Percentiles rank a stretch among this genome's conserved stretches.
These are phyloP conservation scores for Stenchaetothrips biformis DNA, from an alignment of 2,888 invertebrate genomes.

Conservation along the genomic window DNA sequence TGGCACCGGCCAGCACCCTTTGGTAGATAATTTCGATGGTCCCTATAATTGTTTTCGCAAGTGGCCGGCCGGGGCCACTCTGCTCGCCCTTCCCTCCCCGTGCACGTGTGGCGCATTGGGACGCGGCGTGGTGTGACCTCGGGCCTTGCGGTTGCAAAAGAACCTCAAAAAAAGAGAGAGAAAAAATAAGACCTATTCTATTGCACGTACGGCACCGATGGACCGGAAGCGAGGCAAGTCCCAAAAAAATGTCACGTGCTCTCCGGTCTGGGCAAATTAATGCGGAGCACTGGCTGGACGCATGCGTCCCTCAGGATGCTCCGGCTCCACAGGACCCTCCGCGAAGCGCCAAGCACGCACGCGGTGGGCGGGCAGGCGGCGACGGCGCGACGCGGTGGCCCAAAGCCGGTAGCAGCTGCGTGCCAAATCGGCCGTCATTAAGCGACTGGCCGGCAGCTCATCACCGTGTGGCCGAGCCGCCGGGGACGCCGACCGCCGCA, in stretches of 20 bases:
- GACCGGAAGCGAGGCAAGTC: neutral
- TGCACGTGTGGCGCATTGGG: neutral
- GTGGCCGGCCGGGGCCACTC: neutral
- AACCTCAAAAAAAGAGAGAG: neutral
- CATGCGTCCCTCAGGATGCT: neutral
- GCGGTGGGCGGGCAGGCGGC: neutral
- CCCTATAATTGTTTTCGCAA: neutral
- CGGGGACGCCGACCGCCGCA: neutral
- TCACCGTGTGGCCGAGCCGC: neutral
- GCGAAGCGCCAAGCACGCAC: neutral
- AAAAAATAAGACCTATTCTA: neutral
- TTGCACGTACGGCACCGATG: neutral
- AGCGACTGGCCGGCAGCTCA: neutral
- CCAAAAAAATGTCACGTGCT: neutral
- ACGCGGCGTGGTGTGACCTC: neutral
- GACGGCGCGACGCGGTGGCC: neutral
- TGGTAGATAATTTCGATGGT: neutral
- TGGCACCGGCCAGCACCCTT: too few relatives aligned
- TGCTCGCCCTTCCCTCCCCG: neutral
- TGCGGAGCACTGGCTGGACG: neutral
- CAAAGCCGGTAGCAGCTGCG: neutral
- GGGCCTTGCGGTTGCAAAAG: neutral
- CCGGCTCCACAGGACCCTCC: neutral
- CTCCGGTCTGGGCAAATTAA: neutral
- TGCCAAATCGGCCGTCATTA: neutral